A percentile compares a stretch with the other conserved stretches of the same genome.
These are phyloP conservation scores for Himalopsyche phryganea DNA, from an alignment of 1,140 invertebrate genomes.

Conservation along the genomic window DNA sequence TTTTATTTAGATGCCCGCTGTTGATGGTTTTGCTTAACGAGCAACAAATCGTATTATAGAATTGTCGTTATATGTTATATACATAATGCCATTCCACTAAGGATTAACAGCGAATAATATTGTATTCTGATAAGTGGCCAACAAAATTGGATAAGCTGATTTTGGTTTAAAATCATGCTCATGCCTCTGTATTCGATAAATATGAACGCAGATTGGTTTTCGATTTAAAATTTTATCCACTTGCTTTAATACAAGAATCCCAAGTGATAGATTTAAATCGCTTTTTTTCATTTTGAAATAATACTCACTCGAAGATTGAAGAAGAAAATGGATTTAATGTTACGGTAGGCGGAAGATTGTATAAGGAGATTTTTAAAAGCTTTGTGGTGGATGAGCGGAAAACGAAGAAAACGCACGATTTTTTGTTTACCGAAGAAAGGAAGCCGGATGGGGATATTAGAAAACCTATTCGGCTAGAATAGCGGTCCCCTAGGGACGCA, in stretches of 20 bases:
- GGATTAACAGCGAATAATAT: no score
- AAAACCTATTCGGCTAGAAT: neutral
- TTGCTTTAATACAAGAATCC: neutral
- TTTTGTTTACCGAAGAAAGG: neutral
- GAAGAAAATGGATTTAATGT: neutral
- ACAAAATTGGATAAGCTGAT: no score
- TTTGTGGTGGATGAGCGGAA: neutral
- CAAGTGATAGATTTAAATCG: neutral
- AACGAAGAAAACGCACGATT: neutral
- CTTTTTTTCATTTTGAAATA: neutral
- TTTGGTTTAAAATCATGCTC: no score
- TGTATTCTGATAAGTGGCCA: no score
- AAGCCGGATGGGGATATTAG: neutral
- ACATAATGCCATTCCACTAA: no score
- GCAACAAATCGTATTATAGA: no score
- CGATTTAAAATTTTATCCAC: neutral
- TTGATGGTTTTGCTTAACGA: no score
- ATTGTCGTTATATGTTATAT: no score
- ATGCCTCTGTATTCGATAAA: no score
- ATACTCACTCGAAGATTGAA: neutral
- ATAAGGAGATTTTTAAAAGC: neutral
- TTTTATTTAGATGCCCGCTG: no score
- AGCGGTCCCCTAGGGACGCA: neutral
- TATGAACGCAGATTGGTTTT: no score
- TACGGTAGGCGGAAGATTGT: neutral